Percentiles rank a stretch among this genome's conserved stretches.
phyloP scores from a whole-genome alignment of 2,113 vertebrate genomes.

The Gallinago paraguaiae region DNA sequence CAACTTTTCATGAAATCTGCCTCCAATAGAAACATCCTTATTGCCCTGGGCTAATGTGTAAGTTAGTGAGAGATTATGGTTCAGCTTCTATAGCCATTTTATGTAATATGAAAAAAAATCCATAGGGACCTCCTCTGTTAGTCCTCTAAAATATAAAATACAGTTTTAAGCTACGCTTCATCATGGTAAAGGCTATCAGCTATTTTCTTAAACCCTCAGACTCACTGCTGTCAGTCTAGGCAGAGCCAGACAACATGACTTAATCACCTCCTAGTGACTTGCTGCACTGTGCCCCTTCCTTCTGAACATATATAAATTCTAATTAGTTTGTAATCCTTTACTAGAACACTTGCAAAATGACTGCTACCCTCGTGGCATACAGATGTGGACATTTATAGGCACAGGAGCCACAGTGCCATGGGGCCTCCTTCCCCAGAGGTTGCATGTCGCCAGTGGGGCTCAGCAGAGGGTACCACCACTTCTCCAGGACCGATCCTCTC shows the following conservation, averaged over 20 bases:
- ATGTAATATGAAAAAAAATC: slow-evolving; percentile 58
- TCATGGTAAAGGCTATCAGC: slow-evolving; percentile 60
- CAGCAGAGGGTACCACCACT: neutral
- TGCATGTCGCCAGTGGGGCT: accelerated
- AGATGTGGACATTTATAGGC: neutral
- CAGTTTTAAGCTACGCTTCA: slow-evolving; percentile 66
- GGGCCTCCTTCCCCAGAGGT: neutral
- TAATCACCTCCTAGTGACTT: slow-evolving; percentile 38
- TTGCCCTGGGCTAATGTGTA: slow-evolving; percentile 70
- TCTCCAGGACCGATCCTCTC: neutral
- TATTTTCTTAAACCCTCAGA: slow-evolving; percentile 40
- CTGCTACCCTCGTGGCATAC: neutral
- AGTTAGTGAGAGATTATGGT: slow-evolving; percentile 65
- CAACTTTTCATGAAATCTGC: slow-evolving; percentile 67
- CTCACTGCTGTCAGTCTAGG: slow-evolving; percentile 44
- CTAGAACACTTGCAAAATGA: slow-evolving; percentile 36
- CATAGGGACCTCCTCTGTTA: slow-evolving; percentile 49
- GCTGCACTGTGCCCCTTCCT: neutral
- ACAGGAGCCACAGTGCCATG: neutral
- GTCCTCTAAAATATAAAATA: slow-evolving; percentile 67
- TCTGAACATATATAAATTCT: slow-evolving; percentile 59
- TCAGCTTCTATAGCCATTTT: slow-evolving; percentile 59
- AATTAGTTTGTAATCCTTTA: slow-evolving; percentile 60
- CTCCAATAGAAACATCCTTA: slow-evolving; percentile 72
- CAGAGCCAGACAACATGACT: slow-evolving; percentile 44